These are phyloP conservation scores for Cabera pusaria DNA, from an alignment of 2,888 invertebrate genomes.

Conservation along the genomic window DNA sequence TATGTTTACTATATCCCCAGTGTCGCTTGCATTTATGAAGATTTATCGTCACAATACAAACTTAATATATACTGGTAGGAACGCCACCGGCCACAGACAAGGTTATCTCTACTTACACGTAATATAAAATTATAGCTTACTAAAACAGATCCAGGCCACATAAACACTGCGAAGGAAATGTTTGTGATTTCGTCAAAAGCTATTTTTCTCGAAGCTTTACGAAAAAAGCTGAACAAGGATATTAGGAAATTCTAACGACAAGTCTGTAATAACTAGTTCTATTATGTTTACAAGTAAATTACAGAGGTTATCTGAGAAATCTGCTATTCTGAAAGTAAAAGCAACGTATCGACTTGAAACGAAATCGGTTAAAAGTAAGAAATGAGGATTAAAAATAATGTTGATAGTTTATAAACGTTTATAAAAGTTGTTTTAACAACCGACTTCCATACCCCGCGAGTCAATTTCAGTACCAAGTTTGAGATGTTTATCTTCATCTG, in stretches of 20 bases:
- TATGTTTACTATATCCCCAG: conserved; percentile 44
- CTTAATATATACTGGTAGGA: conserved; percentile 38
- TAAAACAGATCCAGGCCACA: conserved; percentile 4
- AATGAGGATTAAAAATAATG: too few relatives aligned
- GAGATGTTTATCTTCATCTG: too few relatives aligned
- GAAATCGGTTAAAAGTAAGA: too few relatives aligned
- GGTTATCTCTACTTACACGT: conserved; percentile 11
- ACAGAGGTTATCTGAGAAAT: neutral
- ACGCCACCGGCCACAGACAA: conserved; percentile 30
- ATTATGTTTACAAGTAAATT: neutral
- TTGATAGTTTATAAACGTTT: too few relatives aligned
- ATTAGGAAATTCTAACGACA: too few relatives aligned
- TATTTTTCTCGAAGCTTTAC: conserved; percentile 7
- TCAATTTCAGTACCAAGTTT: too few relatives aligned
- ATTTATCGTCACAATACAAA: conserved; percentile 54
- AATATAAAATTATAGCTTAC: conserved; percentile 11
- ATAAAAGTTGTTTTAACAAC: too few relatives aligned
- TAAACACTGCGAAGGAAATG: conserved; percentile 2
- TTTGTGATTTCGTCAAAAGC: conserved; percentile 4
- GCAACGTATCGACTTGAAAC: too few relatives aligned
- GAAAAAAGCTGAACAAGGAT: too few relatives aligned
- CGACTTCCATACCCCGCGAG: too few relatives aligned
- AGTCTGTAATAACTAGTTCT: too few relatives aligned
- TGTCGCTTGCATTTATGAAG: conserved; percentile 61
- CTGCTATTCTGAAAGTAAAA: too few relatives aligned